Evolutionary conservation across 2,113 vertebrate species (phyloP).

Genomic region (Psittacara wagleri): DNA sequence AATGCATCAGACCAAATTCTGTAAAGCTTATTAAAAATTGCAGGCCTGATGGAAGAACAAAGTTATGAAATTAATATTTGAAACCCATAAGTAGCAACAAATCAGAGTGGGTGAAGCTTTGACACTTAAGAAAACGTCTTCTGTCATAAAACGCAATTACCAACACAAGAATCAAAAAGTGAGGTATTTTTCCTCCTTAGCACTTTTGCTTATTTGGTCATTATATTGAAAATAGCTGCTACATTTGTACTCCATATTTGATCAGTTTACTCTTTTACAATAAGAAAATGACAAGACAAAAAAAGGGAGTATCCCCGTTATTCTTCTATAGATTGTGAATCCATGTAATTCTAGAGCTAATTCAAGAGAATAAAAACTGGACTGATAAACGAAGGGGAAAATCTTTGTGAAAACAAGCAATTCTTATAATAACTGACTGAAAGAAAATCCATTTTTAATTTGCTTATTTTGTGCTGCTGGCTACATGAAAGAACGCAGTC

Average conservation of each 20-base stretch:
- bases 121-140: not conserved
- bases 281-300: not conserved
- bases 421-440: constrained; percentile 9
- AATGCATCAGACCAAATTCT: not conserved
- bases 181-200: not conserved
- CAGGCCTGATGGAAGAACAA: not conserved
- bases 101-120: not conserved
- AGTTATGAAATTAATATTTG: constrained; percentile 9
- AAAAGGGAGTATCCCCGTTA: not conserved
- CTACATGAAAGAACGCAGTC: not conserved
- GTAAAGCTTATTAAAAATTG: not conserved
- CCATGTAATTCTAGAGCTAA: constrained; percentile 20
- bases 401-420: constrained; percentile 11
- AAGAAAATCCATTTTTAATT: constrained; percentile 31
- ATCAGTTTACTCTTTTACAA: not conserved
- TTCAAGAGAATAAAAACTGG: constrained; percentile 22
- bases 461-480: constrained; percentile 22
- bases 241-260: not conserved
- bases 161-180: not conserved
- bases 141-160: not conserved
- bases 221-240: not conserved
- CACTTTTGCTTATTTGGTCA: not conserved
- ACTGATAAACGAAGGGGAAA: not conserved
- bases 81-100: not conserved
- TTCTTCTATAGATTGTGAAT: not conserved